phyloP scores from a whole-genome alignment of 2,888 invertebrate genomes.

The Machimus atricapillus region DNA sequence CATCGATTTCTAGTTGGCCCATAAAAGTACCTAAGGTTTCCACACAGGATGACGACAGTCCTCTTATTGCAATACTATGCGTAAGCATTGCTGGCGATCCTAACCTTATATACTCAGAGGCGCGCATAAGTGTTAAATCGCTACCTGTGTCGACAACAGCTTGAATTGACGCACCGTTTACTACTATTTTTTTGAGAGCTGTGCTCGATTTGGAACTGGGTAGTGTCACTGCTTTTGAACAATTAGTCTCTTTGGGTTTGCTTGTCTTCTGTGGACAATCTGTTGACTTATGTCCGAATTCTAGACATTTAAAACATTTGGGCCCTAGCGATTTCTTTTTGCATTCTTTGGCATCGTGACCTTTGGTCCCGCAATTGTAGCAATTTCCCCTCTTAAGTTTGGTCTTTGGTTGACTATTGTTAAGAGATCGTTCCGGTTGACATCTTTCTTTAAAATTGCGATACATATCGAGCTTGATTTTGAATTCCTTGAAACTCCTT shows the following conservation, averaged over 20 bases:
- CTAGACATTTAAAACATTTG: background rate
- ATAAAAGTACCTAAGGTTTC: background rate
- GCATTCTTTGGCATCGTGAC: constrained; percentile 7
- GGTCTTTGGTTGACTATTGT: background rate
- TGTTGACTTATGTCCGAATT: background rate
- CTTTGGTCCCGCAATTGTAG: background rate
- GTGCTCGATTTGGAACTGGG: too few relatives aligned
- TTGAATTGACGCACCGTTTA: background rate
- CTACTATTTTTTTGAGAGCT: background rate
- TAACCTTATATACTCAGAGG: background rate
- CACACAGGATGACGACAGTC: background rate
- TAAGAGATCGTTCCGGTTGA: background rate
- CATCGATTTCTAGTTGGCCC: background rate
- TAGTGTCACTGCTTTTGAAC: too few relatives aligned
- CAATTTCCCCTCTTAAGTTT: background rate
- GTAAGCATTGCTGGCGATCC: background rate
- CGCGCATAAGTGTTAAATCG: background rate
- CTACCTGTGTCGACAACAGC: too few relatives aligned
- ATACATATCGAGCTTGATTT: background rate
- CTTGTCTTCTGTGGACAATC: background rate
- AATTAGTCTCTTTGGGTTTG: too few relatives aligned
- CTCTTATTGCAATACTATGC: background rate
- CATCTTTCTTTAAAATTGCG: background rate
- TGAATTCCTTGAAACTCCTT: constrained; percentile 3
- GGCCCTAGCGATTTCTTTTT: background rate